Percentiles rank a stretch among this genome's conserved stretches.
These are phyloP conservation scores for Stenotaenia linearis DNA, from an alignment of 2,888 invertebrate species.

Conservation along the genomic window DNA sequence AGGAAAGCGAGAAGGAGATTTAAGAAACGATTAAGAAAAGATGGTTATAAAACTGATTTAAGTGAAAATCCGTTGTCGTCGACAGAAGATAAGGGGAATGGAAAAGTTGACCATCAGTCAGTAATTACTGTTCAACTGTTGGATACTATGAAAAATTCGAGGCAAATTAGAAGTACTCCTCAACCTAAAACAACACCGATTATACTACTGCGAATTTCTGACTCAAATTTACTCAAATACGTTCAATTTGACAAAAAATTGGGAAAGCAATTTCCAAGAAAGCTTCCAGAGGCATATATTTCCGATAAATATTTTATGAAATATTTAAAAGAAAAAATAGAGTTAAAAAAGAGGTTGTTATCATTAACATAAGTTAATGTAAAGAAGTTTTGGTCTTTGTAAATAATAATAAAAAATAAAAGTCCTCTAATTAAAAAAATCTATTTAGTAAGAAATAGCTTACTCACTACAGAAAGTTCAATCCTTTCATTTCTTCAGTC, in stretches of 20 bases:
- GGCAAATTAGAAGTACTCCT: background rate
- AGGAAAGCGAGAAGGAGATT: background rate
- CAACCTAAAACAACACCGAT: background rate
- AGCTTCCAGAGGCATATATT: background rate
- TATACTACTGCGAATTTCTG: background rate
- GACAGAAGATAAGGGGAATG: background rate
- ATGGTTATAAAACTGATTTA: background rate
- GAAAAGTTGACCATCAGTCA: background rate
- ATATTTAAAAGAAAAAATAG: background rate
- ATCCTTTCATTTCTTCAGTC: no score
- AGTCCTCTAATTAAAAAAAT: no score
- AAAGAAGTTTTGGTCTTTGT: no score
- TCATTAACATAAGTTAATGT: no score
- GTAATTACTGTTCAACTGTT: background rate
- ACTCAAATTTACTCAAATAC: background rate
- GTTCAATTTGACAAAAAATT: background rate
- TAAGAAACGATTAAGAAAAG: background rate
- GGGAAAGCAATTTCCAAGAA: background rate
- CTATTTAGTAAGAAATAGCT: no score
- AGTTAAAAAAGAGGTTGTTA: background rate
- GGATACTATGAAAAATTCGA: background rate
- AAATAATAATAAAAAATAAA: no score
- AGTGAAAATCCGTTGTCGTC: background rate
- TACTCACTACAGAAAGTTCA: no score
- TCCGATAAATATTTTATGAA: background rate